phyloP scores from a whole-genome alignment of 2,888 invertebrate genomes.

The Chrysolina oricalcia region DNA sequence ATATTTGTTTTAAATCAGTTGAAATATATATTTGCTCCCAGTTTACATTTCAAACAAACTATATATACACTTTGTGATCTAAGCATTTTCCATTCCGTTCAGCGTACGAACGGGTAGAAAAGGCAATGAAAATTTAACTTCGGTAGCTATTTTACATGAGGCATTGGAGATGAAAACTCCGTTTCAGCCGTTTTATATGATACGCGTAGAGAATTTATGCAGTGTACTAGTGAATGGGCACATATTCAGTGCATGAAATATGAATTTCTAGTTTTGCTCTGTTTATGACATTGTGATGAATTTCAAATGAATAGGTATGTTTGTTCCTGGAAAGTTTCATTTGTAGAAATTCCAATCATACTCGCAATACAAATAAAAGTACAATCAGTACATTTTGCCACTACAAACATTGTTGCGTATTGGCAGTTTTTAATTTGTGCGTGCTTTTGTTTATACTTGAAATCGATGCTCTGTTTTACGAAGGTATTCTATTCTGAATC shows the following conservation, averaged over 20 bases:
- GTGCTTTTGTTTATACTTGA: no score
- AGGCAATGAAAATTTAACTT: not conserved
- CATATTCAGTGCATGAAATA: slow-evolving; percentile 13
- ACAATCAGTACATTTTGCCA: not conserved
- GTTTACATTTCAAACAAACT: not conserved
- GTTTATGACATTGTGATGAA: slow-evolving; percentile 5
- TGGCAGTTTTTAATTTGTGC: no score
- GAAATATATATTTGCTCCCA: not conserved
- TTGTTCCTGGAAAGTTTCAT: not conserved
- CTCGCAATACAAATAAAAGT: not conserved
- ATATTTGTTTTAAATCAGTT: no score
- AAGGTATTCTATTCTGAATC: no score
- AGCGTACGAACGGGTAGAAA: not conserved
- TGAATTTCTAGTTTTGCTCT: not conserved
- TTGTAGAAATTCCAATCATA: not conserved
- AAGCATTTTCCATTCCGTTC: not conserved
- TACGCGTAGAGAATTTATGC: not conserved
- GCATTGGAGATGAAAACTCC: slow-evolving; percentile 11
- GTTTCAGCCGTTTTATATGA: not conserved
- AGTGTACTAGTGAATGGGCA: not conserved
- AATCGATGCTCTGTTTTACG: no score
- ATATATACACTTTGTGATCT: not conserved
- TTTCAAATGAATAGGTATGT: slow-evolving; percentile 1
- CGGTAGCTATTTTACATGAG: not conserved
- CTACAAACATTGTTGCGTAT: not conserved